Evolutionary conservation across 2,113 vertebrate species (phyloP), one percentile per base, ranked within the genome.

Genomic region (Antechinus flavipes): DNA sequence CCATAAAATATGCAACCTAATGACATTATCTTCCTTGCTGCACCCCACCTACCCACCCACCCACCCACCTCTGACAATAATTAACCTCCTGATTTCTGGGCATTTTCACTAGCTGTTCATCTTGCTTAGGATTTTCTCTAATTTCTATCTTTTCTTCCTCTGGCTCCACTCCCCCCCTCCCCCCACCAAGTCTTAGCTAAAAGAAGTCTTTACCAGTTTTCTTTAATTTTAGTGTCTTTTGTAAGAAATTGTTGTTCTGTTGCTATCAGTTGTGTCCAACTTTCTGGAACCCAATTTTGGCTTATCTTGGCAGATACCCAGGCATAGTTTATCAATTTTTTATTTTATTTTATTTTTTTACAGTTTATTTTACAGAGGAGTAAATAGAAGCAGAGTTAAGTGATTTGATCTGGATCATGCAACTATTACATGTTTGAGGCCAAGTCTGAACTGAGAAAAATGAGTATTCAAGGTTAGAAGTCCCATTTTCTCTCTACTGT

Each of bases 161-260:
- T 22, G n/a, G 16, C 6, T 22, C n/a, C n/a, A n/a, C n/a, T 42
- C n/a, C 24, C 22, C 6, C 7, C 1, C 2, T 8, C 42, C 7
- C 42, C 7, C 7, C 0, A n/a, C 7, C 0, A 76, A 42, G 68
- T 84, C 7, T 84, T 42, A 84, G 6, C 16, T 42, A 42, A 84
- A 22, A 42, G 35, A 42, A 42, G 14, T 84, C 14, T 84, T 84
- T 84, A 6, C 68, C 35, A 22, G 1, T 42, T 8, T 8, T 84
- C n/a, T 84, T 84, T 84, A 84, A 84, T 84, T 22, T 84, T 22
- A 42, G 7, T 84, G 14, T 22, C 5, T 84, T 42, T 84, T 84
- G 12, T n/a, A 35, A 14, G 12, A 68, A 68, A 68, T n/a, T 68
- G 61, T 35, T 68, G 68, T 22, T 84, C 68, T 42, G 2, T 42